Evolutionary conservation across 2,888 invertebrate genomes (phyloP).

Genomic region (Dorcus hopei): DNA sequence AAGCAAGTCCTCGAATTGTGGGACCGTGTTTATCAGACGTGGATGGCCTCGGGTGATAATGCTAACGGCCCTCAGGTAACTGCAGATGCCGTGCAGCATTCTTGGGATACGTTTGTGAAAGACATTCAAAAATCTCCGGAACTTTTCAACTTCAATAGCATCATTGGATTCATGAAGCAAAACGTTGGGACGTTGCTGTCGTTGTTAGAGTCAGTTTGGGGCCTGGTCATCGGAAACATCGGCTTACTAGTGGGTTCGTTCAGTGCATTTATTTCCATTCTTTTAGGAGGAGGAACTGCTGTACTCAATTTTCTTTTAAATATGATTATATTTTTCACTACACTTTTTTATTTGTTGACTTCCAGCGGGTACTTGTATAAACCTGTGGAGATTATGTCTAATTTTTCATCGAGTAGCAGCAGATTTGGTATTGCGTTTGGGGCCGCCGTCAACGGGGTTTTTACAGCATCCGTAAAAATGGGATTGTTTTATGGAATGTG

Average conservation of each 20-base stretch:
- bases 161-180: conserved; percentile 80
- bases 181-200: conserved; percentile 88
- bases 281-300: conserved; percentile 87
- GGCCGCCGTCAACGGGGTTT: conserved; percentile 89
- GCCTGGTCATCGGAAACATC: conserved; percentile 88
- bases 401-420: conserved; percentile 75
- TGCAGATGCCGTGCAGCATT: conserved; percentile 66
- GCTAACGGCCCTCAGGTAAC: conserved; percentile 71
- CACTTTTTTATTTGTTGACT: conserved; percentile 91
- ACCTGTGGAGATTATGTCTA: conserved; percentile 84
- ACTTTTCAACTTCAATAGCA: conserved; percentile 68
- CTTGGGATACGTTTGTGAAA: conserved; percentile 68
- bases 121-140: conserved; percentile 75
- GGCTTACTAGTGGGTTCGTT: conserved; percentile 79
- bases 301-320: conserved; percentile 84
- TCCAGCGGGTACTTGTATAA: conserved; percentile 85
- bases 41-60: conserved; percentile 64
- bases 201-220: conserved; percentile 83
- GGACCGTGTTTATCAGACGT: conserved; percentile 91
- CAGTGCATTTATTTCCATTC: conserved; percentile 81
- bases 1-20: conserved; percentile 87
- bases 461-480: conserved; percentile 95
- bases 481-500: conserved; percentile 96
- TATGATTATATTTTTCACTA: conserved; percentile 92
- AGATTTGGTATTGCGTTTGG: conserved; percentile 80